Conservation (phyloP, 2,113 vertebrate species). For the Vulpes vulpes region DNA sequence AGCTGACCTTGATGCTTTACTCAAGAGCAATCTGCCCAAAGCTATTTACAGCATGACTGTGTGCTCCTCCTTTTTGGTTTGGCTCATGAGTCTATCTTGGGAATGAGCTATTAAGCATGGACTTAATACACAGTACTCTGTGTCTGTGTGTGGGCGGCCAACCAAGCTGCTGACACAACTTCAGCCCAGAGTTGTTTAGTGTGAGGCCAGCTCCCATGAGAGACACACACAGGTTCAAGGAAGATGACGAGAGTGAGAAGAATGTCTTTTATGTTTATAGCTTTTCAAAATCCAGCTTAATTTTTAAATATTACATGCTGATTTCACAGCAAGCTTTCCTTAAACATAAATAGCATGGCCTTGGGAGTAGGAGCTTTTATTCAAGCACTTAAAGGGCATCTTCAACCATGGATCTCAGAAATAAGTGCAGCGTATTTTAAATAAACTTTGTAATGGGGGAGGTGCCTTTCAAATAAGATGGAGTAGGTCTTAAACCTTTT, state of each 20-base stretch:
- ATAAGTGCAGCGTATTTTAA: neutral
- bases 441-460: neutral
- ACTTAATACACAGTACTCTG: slow-evolving; percentile 33
- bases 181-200: neutral
- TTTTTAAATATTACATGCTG: neutral
- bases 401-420: neutral
- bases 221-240: slow-evolving; percentile 54
- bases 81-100: slow-evolving; percentile 34
- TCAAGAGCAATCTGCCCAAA: slow-evolving; percentile 38
- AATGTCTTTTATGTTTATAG: neutral
- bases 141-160: slow-evolving; percentile 66
- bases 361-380: neutral
- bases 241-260: neutral
- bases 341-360: neutral
- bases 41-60: slow-evolving; percentile 57
- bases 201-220: slow-evolving; percentile 40
- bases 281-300: slow-evolving; percentile 36
- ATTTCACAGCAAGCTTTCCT: neutral
- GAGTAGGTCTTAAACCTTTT: neutral
- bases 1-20: slow-evolving; percentile 57
- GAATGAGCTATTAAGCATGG: slow-evolving; percentile 67
- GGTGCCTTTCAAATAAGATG: neutral
- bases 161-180: slow-evolving; percentile 38
- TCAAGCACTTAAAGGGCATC: neutral
- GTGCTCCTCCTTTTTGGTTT: slow-evolving; percentile 44